Base-by-base conservation (phyloP, 2,797 vertebrate species). In the Tokudaia tokunoshimensis region DNA sequence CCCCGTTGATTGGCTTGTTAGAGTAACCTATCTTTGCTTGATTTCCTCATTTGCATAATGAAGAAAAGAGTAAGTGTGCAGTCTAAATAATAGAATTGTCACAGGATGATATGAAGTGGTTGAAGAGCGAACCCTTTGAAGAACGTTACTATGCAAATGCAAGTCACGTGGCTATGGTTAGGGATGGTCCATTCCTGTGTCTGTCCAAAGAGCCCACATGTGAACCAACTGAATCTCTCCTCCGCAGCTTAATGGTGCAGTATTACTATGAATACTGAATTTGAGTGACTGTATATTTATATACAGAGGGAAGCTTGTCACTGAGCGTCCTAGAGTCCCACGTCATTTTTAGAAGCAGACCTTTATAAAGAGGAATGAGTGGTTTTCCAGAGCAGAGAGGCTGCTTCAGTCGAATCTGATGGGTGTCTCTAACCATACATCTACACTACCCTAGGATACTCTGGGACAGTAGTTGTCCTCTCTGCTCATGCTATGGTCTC, bases 31-130 rank as follows among this genome's bases (percentile, higher is more conserved):
- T 91, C n/a, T 95, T 61, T 74, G 44, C 92, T 91, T 87, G 78
- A n/a, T 79, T 78, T 97, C 29, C 29, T 86, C 13, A 74, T 82
- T 90, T 95, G 12, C 74, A 72, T 89, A 67, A 74, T 63, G 47
- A 78, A 76, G 57, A 87, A 4, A 92, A 8, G 10, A 89, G 79
- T 92, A 44, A 26, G 41, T 92, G 37, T 82, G 70, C 44, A 57
- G 3, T 79, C 34, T 92, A 81, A 94, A 75, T 88, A 94, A 86
- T 20, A 63, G 74, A 44, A 92, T 84, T 83, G 4, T 70, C 50
- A 47, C 22, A 93, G 59, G 95, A 80, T 94, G 86, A 37, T 76
- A 67, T 19, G 20, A 92, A 89, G 79, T 80, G 41, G 74, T 59
- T 83, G n/a, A 75, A 83, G 12, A 86, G 24, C 92, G 90, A 76